A percentile compares a stretch with the other conserved stretches of the same genome.
Evolutionary conservation across 1,140 invertebrate species (phyloP).

Genomic region (Varroa destructor): DNA sequence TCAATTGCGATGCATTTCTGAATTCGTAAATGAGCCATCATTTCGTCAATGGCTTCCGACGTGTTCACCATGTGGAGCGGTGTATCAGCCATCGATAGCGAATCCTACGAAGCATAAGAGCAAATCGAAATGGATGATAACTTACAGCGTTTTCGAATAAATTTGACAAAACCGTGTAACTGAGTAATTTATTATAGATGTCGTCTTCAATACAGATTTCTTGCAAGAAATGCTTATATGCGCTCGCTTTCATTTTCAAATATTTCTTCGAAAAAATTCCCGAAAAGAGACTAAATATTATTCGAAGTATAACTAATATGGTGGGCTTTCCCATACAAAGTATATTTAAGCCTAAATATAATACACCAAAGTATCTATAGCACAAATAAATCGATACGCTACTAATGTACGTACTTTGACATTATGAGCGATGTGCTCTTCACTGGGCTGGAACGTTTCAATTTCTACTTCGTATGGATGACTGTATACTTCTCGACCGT

Average conservation of each 20-base stretch:
- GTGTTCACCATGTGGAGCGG: conserved; percentile 55
- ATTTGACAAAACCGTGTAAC: no score
- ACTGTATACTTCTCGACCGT: conserved; percentile 48
- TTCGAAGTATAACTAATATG: no score
- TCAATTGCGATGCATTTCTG: conserved; percentile 67
- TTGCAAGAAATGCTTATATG: no score
- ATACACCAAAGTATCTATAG: not conserved
- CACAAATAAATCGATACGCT: conserved; percentile 18
- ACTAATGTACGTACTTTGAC: no score
- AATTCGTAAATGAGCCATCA: conserved; percentile 53
- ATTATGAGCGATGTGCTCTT: conserved; percentile 33
- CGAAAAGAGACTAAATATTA: no score
- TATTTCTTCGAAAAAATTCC: no score
- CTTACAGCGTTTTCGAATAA: not conserved
- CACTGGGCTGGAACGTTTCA: conserved; percentile 42
- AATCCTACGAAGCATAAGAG: conserved; percentile 25
- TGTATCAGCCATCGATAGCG: conserved; percentile 49
- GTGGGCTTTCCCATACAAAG: no score
- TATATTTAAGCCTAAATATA: no score
- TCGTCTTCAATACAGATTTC: no score
- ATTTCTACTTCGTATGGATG: conserved; percentile 85
- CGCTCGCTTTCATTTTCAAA: no score
- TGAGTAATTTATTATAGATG: no score
- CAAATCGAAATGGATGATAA: not conserved
- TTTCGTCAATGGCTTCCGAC: conserved; percentile 48